Conservation (phyloP, 2,113 vertebrate species). For the Pteruthius melanotis region DNA sequence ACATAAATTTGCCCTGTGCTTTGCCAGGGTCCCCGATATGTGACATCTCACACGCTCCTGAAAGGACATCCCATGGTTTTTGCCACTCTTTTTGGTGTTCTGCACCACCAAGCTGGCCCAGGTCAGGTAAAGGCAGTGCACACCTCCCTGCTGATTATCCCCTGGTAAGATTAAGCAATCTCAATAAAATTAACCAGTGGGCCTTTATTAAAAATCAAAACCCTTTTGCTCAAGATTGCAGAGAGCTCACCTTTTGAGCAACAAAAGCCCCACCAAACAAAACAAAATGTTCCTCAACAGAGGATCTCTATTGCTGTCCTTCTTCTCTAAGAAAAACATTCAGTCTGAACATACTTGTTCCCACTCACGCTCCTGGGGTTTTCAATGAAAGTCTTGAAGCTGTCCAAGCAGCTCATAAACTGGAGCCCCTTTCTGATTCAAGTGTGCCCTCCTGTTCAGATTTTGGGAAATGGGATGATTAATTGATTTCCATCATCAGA, state of each 20-base stretch:
- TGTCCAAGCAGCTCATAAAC: conserved; percentile 51
- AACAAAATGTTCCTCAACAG: background rate
- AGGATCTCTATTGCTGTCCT: background rate
- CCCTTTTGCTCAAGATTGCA: background rate
- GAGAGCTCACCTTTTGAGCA: background rate
- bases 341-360: background rate
- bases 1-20: background rate
- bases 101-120: background rate
- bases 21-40: background rate
- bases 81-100: background rate
- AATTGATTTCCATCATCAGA: conserved; percentile 74
- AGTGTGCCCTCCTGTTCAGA: conserved; percentile 43
- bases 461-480: conserved; percentile 69
- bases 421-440: conserved; percentile 53
- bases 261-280: background rate
- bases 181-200: background rate
- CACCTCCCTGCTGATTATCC: background rate
- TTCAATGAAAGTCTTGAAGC: conserved; percentile 4
- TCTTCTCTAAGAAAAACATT: conserved; percentile 18
- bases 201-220: background rate
- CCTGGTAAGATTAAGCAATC: background rate
- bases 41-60: background rate
- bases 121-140: background rate
- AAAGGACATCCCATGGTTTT: background rate
- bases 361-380: background rate